Evolutionary conservation across 1,140 invertebrate species (phyloP), one percentile per base, ranked within the genome.

Genomic region (Drosophila pruinosa): DNA sequence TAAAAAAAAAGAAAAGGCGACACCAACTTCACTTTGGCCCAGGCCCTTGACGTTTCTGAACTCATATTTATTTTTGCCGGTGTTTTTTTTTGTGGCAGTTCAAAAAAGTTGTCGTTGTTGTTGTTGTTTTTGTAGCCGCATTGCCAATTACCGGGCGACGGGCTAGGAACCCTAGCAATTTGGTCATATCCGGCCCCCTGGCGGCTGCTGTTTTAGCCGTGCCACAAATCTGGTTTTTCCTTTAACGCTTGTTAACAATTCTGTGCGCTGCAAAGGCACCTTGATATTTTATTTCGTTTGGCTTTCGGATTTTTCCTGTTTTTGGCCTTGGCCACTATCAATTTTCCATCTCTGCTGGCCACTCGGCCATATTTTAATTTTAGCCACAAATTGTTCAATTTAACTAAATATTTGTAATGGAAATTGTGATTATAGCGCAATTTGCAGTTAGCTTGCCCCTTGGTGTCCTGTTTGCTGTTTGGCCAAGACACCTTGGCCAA

Each of bases 121-220:
- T 75, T 64, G 41, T 22, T 71, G 59, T 19, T 68, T 54, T 54
- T 80, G 65, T 41, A 75, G 65, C 61, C 73, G 62, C 78, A 79
- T 86, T 88, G 82, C 82, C 82, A 86, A 86, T 86, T 86, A 88
- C 83, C 78, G 82, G 82, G 70, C 50, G 57, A 68, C 65, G 67
- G 75, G n/a, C n/a, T n/a, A n/a, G n/a, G 74, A 81, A 89, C 82
- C 82, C 82, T 89, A 88, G 82, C 82, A 88, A 88, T 88, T 88
- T 88, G 78, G 82, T 68, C 71, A 88, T 88, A 88, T 88, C 82
- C 82, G 82, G 82, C 82, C 83, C 78, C 77, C 77, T 81, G 82
- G 80, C 81, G 43, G 80, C 15, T 19, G 39, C 36, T 38, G 34
- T 36, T 41, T 19, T 41, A 19, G 41, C 41, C 7, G 14, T 8